phyloP scores from a whole-genome alignment of 2,888 invertebrate genomes.

The Tetramorium bicarinatum region DNA sequence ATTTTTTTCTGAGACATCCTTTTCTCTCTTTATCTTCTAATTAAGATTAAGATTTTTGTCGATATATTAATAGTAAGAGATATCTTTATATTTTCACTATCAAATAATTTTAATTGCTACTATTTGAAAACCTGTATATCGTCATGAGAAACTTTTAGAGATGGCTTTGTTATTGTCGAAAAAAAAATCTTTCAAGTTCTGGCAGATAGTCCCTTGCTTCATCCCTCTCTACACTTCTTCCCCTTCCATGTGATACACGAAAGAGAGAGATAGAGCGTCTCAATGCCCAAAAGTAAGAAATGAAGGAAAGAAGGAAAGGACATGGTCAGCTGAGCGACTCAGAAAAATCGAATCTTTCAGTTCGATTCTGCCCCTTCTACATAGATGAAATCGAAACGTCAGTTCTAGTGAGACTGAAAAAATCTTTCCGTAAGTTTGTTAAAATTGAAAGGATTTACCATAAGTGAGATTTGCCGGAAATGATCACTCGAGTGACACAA shows the following conservation, averaged over 20 bases:
- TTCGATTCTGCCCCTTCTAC: not conserved
- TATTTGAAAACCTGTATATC: not conserved
- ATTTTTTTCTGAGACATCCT: not conserved
- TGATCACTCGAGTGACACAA: no score
- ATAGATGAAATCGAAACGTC: not conserved
- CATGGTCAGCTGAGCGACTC: no score
- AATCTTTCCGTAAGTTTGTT: not conserved
- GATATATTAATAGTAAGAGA: not conserved
- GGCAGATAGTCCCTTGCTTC: not conserved
- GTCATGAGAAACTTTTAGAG: not conserved
- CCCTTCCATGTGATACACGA: not conserved
- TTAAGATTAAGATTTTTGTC: not conserved
- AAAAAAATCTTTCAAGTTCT: not conserved
- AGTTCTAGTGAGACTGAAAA: not conserved
- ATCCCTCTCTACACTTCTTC: not conserved
- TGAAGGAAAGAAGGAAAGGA: no score
- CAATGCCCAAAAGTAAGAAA: no score
- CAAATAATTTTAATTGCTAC: not conserved
- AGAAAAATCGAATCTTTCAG: not conserved
- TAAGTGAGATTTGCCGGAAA: no score
- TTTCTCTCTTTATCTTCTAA: not conserved
- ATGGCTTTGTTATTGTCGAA: not conserved
- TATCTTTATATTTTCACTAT: not conserved
- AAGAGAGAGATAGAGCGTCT: not conserved
- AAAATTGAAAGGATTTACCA: not conserved